phyloP scores from a whole-genome alignment of 2,888 invertebrate species.

The Zygothrica quintamaculata region DNA sequence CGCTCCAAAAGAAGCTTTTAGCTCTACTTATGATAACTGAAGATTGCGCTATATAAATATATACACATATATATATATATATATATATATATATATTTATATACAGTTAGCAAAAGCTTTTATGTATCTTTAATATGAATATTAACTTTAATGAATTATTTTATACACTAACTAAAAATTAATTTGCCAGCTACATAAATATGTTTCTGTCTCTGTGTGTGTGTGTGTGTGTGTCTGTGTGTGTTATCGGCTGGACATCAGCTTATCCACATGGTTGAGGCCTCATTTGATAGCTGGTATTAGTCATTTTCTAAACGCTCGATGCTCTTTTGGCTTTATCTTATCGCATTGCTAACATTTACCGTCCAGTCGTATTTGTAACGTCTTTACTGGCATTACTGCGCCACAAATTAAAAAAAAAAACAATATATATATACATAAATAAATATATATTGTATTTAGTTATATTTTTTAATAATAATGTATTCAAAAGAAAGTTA shows the following conservation, averaged over 20 bases:
- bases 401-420: not conserved
- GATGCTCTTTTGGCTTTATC: constrained; percentile 31
- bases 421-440: not conserved
- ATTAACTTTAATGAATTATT: too few relatives aligned
- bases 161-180: too few relatives aligned
- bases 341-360: constrained; percentile 26
- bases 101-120: constrained; percentile 19
- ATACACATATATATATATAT: too few relatives aligned
- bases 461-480: constrained; percentile 2
- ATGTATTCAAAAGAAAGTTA: constrained; percentile 24
- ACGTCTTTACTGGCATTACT: constrained; percentile 25
- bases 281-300: constrained; percentile 15
- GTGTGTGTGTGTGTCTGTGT: too few relatives aligned
- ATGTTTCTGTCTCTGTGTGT: too few relatives aligned
- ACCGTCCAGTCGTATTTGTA: constrained; percentile 23
- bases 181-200: too few relatives aligned
- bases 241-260: constrained; percentile 38
- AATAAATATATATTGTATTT: too few relatives aligned
- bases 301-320: constrained; percentile 57
- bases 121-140: not conserved
- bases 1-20: constrained; percentile 45
- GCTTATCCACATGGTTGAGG: constrained; percentile 30
- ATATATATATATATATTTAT: too few relatives aligned
- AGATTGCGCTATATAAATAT: too few relatives aligned
- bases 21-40: not conserved